A percentile compares a stretch with the other conserved stretches of the same genome.
These are phyloP conservation scores for Papilio demoleus DNA, from an alignment of 2,888 invertebrate genomes.

Conservation along the genomic window DNA sequence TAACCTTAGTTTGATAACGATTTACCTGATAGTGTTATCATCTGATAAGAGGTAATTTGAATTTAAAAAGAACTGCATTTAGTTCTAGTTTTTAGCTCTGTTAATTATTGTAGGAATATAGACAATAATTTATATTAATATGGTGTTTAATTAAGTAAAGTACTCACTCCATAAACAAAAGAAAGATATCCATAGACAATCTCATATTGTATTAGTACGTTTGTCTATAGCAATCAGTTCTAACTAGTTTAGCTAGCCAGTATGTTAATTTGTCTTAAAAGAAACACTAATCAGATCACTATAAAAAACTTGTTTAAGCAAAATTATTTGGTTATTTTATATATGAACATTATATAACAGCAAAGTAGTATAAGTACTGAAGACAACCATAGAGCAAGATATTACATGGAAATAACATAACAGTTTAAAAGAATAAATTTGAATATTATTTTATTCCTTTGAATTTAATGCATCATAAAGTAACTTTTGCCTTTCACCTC, in stretches of 20 bases:
- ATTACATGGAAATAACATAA: no score
- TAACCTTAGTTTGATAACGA: constrained; percentile 29
- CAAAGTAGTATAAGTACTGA: no score
- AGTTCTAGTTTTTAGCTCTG: not conserved
- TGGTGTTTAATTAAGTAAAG: not conserved
- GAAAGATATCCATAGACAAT: not conserved
- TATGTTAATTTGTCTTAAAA: constrained; percentile 11
- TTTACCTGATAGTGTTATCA: constrained; percentile 34
- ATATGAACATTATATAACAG: no score
- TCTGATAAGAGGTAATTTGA: constrained; percentile 34
- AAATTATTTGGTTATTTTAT: no score
- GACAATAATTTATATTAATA: not conserved
- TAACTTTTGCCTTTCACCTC: no score
- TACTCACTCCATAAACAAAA: no score
- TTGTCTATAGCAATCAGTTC: not conserved
- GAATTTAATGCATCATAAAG: no score
- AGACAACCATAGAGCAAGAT: no score
- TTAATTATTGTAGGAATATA: not conserved
- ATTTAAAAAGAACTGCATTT: not conserved
- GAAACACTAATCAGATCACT: not conserved
- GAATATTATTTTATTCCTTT: no score
- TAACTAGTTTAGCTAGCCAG: not conserved
- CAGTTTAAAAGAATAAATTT: no score
- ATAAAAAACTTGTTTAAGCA: not conserved
- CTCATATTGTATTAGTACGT: not conserved